Conservation (phyloP, 2,888 invertebrate species). For the Dryadula phaetusa region DNA sequence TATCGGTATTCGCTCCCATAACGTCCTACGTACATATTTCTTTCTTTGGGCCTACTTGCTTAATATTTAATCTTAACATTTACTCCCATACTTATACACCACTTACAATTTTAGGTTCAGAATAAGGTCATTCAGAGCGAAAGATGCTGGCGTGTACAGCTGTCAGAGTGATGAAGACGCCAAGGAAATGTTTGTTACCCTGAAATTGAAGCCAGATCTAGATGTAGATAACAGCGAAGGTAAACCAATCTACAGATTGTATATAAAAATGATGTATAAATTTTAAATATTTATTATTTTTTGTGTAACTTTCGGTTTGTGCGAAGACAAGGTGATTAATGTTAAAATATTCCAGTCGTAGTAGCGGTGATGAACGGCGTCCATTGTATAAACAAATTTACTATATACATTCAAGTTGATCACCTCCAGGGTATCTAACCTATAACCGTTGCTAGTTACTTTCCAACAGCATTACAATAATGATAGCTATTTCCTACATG, state of each 20-base stretch:
- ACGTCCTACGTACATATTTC: too few species aligned
- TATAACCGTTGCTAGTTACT: background rate
- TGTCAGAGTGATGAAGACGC: conserved; percentile 68
- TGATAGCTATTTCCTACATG: conserved; percentile 29
- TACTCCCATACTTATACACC: background rate
- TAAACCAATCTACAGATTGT: conserved; percentile 48
- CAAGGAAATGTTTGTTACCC: conserved; percentile 62
- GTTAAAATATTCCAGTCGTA: too few species aligned
- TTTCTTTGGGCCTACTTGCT: too few species aligned
- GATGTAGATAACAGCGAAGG: conserved; percentile 62
- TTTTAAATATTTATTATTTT: too few species aligned
- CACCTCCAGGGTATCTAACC: background rate
- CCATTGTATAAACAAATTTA: background rate
- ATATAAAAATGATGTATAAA: too few species aligned
- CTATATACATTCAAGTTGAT: too few species aligned
- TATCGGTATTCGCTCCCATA: too few species aligned
- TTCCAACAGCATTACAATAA: background rate
- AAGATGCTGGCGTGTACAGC: conserved; percentile 77
- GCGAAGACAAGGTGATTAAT: too few species aligned
- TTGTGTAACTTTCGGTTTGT: too few species aligned
- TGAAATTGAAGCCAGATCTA: conserved; percentile 58
- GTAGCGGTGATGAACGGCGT: too few species aligned
- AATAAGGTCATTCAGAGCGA: conserved; percentile 73
- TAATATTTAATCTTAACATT: background rate
- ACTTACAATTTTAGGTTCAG: conserved; percentile 74